Evolutionary conservation across 2,797 vertebrate genomes (phyloP).

Genomic region (Urophycis tenuis): DNA sequence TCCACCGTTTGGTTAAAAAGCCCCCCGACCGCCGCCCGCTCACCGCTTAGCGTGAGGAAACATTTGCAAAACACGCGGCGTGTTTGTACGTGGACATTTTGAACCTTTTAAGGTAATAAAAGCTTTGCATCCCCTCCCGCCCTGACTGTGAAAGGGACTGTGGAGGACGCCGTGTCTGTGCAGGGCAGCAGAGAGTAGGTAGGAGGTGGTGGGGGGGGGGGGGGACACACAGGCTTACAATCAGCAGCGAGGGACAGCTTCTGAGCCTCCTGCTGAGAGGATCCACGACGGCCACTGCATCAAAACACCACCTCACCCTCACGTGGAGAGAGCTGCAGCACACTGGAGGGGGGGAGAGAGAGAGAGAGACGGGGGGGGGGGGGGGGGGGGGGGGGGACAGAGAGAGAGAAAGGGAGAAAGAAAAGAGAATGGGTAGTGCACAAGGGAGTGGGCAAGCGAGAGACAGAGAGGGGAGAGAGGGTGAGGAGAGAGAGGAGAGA

Average conservation of each 20-base stretch:
- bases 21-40: background rate
- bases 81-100: background rate
- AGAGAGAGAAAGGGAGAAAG: background rate
- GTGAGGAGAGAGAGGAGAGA: background rate
- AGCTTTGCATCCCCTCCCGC: background rate
- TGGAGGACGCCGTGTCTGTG: background rate
- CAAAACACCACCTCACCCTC: slow-evolving; percentile 81
- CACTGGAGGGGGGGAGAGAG: slow-evolving; percentile 57
- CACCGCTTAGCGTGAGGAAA: background rate
- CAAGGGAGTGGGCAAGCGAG: slow-evolving; percentile 14
- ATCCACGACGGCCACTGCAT: slow-evolving; percentile 84
- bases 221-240: slow-evolving; percentile 69
- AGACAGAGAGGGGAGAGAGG: slow-evolving; percentile 13
- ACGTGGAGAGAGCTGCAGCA: slow-evolving; percentile 76
- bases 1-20: background rate
- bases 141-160: background rate
- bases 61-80: background rate
- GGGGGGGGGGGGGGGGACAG: background rate
- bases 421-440: no score
- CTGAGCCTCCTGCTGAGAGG: slow-evolving; percentile 90
- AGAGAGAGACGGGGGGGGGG: no score
- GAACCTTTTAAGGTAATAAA: background rate
- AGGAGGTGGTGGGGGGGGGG: background rate
- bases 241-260: slow-evolving; percentile 82
- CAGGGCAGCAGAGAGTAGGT: background rate